These are phyloP conservation scores for Helicoverpa armigera DNA, from an alignment of 1,140 invertebrate species.

Conservation along the genomic window DNA sequence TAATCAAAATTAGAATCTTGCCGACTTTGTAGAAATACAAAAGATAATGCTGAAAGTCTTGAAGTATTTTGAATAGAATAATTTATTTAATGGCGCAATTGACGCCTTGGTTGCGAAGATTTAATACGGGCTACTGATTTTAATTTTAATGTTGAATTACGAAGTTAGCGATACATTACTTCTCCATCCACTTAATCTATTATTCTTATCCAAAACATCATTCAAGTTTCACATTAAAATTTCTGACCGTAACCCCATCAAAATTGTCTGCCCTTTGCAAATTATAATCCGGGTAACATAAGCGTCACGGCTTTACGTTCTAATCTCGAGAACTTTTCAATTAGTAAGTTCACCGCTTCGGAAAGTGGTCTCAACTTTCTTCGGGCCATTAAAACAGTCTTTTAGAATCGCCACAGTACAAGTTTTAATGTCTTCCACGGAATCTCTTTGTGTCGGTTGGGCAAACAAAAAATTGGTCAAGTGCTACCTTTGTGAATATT, in stretches of 20 bases:
- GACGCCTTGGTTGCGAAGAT: too few species aligned
- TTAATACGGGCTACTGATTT: too few species aligned
- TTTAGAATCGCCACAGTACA: conserved; percentile 69
- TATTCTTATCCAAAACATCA: neutral
- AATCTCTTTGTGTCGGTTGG: conserved; percentile 49
- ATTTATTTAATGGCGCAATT: too few species aligned
- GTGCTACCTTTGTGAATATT: conserved; percentile 25
- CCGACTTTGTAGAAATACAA: neutral
- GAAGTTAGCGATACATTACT: too few species aligned
- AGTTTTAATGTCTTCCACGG: conserved; percentile 72
- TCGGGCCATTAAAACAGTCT: conserved; percentile 69
- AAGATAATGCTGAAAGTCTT: too few species aligned
- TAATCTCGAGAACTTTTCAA: conserved; percentile 67
- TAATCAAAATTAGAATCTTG: neutral
- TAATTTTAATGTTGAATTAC: too few species aligned
- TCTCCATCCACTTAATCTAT: neutral
- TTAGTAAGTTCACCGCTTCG: conserved; percentile 71
- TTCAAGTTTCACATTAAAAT: conserved; percentile 10
- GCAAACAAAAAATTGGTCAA: conserved; percentile 46
- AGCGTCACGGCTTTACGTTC: conserved; percentile 12
- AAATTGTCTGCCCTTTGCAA: conserved; percentile 25
- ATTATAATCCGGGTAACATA: conserved; percentile 28
- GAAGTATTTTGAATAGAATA: too few species aligned
- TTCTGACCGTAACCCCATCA: conserved; percentile 11
- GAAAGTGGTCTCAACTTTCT: conserved; percentile 66